Evolutionary conservation across 2,888 invertebrate species (phyloP).

Genomic region (Blomia tropicalis): DNA sequence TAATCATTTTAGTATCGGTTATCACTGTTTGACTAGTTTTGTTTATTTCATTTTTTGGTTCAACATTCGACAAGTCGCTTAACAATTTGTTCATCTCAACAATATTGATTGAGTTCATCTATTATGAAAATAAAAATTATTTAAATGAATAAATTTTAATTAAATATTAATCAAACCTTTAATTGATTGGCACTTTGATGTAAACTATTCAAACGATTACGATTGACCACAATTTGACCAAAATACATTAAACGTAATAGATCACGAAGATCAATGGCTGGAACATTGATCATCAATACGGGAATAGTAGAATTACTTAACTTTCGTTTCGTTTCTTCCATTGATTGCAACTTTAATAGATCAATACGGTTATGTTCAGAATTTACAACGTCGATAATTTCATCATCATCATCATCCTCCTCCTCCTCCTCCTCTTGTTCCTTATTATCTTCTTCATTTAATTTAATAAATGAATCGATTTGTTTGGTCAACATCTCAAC

Average conservation of each 20-base stretch:
- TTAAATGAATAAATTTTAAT: not conserved
- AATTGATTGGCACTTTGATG: not conserved
- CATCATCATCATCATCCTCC: no score
- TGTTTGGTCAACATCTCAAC: not conserved
- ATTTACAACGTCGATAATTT: not conserved
- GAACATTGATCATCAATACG: not conserved
- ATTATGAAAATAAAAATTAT: not conserved
- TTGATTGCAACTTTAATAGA: not conserved
- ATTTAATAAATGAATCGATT: not conserved
- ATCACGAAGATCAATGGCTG: not conserved
- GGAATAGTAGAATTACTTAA: not conserved
- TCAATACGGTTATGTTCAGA: not conserved
- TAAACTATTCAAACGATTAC: not conserved
- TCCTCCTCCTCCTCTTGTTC: not conserved
- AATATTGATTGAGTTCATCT: slow-evolving; percentile 6
- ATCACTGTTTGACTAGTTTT: no score
- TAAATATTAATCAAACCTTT: not conserved
- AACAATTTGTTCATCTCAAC: not conserved
- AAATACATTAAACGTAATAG: not conserved
- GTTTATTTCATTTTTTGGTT: no score
- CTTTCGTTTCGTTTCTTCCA: not conserved
- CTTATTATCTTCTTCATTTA: not conserved
- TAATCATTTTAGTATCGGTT: no score
- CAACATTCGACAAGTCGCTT: not conserved
- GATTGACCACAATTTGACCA: not conserved